These are phyloP conservation scores for Coccyzus lansbergi DNA, from an alignment of 2,797 vertebrate genomes.

Conservation along the genomic window DNA sequence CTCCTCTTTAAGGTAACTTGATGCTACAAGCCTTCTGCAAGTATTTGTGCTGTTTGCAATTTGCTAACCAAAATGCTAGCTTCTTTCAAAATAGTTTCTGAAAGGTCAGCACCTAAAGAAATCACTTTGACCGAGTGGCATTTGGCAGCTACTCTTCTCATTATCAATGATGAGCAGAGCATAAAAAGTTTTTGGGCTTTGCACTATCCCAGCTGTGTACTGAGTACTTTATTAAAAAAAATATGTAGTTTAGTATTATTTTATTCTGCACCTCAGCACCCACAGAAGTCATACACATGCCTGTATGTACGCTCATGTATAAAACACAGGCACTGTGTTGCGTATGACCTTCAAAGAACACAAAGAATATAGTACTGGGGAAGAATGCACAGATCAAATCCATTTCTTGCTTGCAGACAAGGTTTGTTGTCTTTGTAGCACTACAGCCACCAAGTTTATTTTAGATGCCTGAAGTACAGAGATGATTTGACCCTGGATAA, in stretches of 20 bases:
- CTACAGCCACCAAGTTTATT: not conserved
- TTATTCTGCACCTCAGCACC: not conserved
- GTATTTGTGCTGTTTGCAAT: not conserved
- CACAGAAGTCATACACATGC: not conserved
- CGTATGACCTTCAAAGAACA: not conserved
- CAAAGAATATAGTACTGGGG: rapidly evolving
- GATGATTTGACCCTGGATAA: not conserved
- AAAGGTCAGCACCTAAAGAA: not conserved
- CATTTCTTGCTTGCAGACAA: not conserved
- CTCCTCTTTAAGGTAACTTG: not conserved
- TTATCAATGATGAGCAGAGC: not conserved
- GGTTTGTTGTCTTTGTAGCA: not conserved
- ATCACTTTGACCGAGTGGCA: not conserved
- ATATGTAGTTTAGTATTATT: not conserved
- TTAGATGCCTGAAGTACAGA: not conserved
- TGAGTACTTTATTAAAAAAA: not conserved
- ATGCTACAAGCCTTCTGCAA: not conserved
- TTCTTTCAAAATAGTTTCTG: slow-evolving; percentile 12
- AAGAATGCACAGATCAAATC: not conserved
- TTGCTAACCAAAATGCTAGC: not conserved
- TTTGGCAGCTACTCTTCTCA: not conserved
- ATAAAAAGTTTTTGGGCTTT: not conserved
- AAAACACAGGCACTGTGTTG: not conserved
- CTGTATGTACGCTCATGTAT: not conserved
- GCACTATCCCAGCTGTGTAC: not conserved